Percentiles rank a stretch among this genome's conserved stretches.
These are phyloP conservation scores for Xyliphius kryptos DNA, from an alignment of 2,113 vertebrate genomes.

Conservation along the genomic window DNA sequence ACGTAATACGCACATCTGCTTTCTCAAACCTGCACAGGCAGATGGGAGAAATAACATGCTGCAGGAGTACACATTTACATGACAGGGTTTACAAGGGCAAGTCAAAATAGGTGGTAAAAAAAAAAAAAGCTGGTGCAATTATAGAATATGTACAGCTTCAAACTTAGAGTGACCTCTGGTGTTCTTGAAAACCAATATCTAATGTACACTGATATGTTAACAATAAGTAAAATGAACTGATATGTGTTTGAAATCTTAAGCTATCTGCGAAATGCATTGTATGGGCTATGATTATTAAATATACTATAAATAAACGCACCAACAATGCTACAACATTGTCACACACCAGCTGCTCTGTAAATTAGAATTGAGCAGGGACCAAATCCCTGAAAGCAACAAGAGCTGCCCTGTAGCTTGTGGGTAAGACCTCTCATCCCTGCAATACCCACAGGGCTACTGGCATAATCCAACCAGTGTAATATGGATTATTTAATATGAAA, in stretches of 20 bases:
- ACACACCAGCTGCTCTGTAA: slow-evolving; percentile 16
- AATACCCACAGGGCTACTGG: background rate
- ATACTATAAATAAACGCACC: background rate
- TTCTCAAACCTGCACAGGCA: background rate
- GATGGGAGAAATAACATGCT: slow-evolving; percentile 10
- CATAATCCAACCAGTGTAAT: background rate
- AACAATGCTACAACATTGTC: background rate
- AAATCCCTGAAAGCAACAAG: slow-evolving; percentile 10
- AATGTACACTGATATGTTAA: slow-evolving; percentile 22
- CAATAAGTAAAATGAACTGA: slow-evolving; percentile 11
- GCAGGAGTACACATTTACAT: slow-evolving; percentile 19
- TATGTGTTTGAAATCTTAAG: slow-evolving; percentile 11
- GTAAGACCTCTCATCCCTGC: slow-evolving; percentile 3
- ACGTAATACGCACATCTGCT: slow-evolving; percentile 5
- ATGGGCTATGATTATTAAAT: slow-evolving; percentile 15
- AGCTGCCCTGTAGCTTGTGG: background rate
- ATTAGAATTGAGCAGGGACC: slow-evolving; percentile 1
- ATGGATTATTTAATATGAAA: background rate
- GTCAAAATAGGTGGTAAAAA: slow-evolving; percentile 1
- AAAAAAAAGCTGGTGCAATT: slow-evolving; percentile 7
- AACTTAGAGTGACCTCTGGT: slow-evolving; percentile 9
- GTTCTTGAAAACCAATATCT: slow-evolving; percentile 20
- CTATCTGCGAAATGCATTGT: slow-evolving; percentile 13
- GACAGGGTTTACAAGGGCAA: slow-evolving; percentile 7
- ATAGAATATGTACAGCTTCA: slow-evolving; percentile 2